phyloP scores from a whole-genome alignment of 2,888 invertebrate genomes.

The Sicus ferrugineus region DNA sequence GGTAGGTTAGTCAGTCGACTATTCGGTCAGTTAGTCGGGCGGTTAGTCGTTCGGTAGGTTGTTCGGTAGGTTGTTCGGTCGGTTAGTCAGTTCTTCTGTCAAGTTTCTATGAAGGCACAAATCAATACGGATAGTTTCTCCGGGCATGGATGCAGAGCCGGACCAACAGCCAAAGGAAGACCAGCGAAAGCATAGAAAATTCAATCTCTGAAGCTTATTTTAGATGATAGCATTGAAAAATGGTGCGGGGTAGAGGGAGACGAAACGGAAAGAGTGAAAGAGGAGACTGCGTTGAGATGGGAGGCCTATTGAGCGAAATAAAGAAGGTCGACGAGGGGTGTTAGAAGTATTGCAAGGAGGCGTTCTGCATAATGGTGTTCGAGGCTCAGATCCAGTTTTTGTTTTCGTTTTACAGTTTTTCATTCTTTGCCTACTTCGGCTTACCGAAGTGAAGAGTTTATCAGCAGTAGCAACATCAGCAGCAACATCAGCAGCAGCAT shows the following conservation, averaged over 20 bases:
- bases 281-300: background rate
- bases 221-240: background rate
- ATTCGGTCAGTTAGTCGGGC: too few species aligned
- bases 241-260: background rate
- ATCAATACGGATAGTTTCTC: slow-evolving; percentile 11
- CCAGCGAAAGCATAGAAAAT: slow-evolving; percentile 4
- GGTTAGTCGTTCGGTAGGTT: too few species aligned
- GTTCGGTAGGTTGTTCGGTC: background rate
- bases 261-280: background rate
- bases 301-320: background rate
- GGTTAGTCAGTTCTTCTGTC: too few species aligned
- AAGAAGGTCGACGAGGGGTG: background rate
- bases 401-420: background rate
- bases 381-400: background rate
- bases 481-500: background rate
- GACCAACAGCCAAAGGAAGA: background rate
- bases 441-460: background rate
- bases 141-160: background rate
- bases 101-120: slow-evolving; percentile 4
- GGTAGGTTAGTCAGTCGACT: too few species aligned
- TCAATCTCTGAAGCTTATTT: background rate
- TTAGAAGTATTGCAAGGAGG: background rate
- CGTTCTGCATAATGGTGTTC: background rate
- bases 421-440: background rate
- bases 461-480: background rate